These are phyloP conservation scores for Hirudinaria manillensis DNA, from an alignment of 2,888 invertebrate genomes.

Conservation along the genomic window DNA sequence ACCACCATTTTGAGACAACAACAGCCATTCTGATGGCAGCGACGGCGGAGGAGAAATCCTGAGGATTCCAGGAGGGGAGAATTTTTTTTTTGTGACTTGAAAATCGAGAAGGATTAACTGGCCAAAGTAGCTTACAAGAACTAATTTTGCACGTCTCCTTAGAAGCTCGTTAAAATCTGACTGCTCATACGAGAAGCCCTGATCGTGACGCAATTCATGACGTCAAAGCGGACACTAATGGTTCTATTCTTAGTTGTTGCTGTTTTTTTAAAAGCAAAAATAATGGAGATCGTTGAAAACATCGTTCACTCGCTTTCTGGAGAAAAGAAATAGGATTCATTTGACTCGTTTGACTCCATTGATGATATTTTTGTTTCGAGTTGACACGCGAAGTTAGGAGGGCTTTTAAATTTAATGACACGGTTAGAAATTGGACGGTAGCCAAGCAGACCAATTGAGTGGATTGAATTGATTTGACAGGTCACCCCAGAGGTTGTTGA, in stretches of 20 bases:
- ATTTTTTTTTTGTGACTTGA: too few species aligned
- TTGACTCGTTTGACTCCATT: not conserved
- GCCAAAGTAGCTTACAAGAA: conserved; percentile 7
- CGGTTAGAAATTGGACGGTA: not conserved
- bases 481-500: not conserved
- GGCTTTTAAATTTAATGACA: conserved; percentile 11
- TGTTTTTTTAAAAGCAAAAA: too few species aligned
- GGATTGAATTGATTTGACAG: conserved; percentile 13
- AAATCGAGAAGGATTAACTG: too few species aligned
- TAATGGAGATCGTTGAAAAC: too few species aligned
- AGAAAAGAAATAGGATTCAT: not conserved
- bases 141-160: conserved; percentile 10
- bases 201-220: conserved; percentile 1
- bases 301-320: not conserved
- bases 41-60: too few species aligned
- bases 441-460: too few species aligned
- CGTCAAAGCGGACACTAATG: not conserved
- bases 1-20: too few species aligned
- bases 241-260: too few species aligned
- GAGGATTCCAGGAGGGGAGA: too few species aligned
- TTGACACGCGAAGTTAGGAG: conserved; percentile 11
- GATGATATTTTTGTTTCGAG: not conserved
- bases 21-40: too few species aligned
- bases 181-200: too few species aligned
- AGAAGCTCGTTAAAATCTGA: too few species aligned